Evolutionary conservation across 2,888 invertebrate genomes (phyloP), one percentile per base, ranked within the genome.

Genomic region (Himalopsyche tibetana): DNA sequence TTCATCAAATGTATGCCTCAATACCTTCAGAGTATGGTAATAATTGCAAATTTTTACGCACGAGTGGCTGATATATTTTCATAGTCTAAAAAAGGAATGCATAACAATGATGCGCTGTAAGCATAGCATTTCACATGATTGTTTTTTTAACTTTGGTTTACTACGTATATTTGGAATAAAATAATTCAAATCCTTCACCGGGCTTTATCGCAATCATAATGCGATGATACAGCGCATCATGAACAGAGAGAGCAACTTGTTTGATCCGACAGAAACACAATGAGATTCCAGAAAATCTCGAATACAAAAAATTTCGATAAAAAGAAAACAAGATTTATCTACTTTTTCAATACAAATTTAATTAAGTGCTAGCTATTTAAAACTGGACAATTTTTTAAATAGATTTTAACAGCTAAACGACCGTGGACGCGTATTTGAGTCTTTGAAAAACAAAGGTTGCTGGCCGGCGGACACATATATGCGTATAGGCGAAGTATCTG

Each of bases 41-140:
- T 36, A 28, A 69, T 28, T n/a, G 36, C 4, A 74, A 36, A 36
- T 74, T 38, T 74, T 74, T 74, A 28, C 4, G 74, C 74, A 63
- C 63, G 74, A 74, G 38, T 74, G 28, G 38, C 38, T 74, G 63
- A 63, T 63, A 74, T 74, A 36, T 38, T 74, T 74, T 74, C 38
- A 74, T 12, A 74, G 74, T 36, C 74, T 74, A 74, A 74, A 28
- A 74, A 74, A 74, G 74, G 74, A 74, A 74, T 74, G 74, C 74
- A 74, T 74, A 74, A 4, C 74, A 74, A 74, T 12, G 38, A 36
- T 74, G 74, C 74, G 74, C 74, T 74, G 74, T 15, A 74, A 74
- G 28, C 28, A 28, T 38, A 38, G 38, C 74, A 36, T 36, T 38
- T 74, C 19, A 63, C 19, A 51, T 15, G 15, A 51, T 51, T 51